Evolutionary conservation across 1,140 invertebrate genomes (phyloP).

Genomic region (Thalassaphorura encarpata): DNA sequence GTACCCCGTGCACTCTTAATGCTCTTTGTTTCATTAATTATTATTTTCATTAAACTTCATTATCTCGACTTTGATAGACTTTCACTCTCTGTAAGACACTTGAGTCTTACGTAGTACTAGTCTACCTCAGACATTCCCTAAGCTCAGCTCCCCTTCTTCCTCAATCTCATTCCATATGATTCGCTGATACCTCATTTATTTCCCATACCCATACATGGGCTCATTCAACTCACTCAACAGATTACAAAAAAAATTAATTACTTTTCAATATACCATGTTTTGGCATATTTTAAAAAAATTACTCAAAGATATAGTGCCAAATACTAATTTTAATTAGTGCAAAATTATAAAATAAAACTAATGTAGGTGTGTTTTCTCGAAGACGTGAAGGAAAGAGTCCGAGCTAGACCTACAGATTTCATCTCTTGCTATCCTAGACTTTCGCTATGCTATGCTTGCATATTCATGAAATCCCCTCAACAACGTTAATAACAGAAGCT

Average conservation of each 20-base stretch:
- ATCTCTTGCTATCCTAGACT: background rate
- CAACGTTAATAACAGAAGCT: background rate
- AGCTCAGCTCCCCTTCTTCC: background rate
- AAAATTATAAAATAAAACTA: background rate
- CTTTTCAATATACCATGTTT: background rate
- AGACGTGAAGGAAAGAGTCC: background rate
- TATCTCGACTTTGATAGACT: constrained; percentile 25
- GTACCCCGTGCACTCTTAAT: constrained; percentile 7
- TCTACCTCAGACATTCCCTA: background rate
- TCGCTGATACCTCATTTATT: background rate
- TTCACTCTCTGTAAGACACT: constrained; percentile 8
- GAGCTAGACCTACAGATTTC: background rate
- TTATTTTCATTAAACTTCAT: constrained; percentile 28
- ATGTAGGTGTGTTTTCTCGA: background rate
- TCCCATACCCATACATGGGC: background rate
- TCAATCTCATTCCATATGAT: background rate
- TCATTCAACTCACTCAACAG: background rate
- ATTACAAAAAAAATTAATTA: background rate
- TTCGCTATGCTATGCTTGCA: constrained; percentile 3
- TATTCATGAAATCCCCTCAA: constrained; percentile 12
- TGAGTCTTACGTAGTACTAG: background rate
- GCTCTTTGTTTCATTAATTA: constrained; percentile 28
- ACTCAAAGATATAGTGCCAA: too few species aligned
- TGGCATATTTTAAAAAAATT: background rate
- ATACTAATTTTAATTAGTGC: too few species aligned